Evolutionary conservation across 1,140 invertebrate genomes (phyloP), one percentile per base, ranked within the genome.

Genomic region (Pseudomyrmex dendroicus): DNA sequence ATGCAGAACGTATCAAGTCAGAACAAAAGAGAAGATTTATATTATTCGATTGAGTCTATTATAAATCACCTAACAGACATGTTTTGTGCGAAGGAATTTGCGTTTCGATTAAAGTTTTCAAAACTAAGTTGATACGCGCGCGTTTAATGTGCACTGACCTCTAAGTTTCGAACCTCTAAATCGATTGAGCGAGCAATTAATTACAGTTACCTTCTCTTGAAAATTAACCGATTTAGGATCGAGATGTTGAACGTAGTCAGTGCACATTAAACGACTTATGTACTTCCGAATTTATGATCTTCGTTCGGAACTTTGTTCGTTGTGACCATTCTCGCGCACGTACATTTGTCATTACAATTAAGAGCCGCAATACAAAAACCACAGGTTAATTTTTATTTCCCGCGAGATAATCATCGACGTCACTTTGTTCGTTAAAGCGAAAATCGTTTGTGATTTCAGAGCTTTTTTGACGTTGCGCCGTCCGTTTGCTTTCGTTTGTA

Each of bases 61-160:
- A 35, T 25, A 35, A 1, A 35, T 7, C 5, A 35, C 62, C 3
- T 56, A 13, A 7, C 4, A 17, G 56, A 72, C 15, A 0, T 44
- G 56, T 44, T 54, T 72, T 12, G 17, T 35, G 68, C 15, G 13
- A 56, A 35, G 15, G 17, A 8, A 57, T 72, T 64, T 44, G 35
- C 15, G 9, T 61, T 73, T n/a, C 25, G 72, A 35, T 73, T 61
- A 73, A 73, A 73, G 57, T 46, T 73, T 48, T 62, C 56, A 73
- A 62, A 73, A 48, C 56, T 73, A 17, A 50, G 5, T 9, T 13
- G 57, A 25, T 61, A 25, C 13, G n/a, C 9, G 44, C n/a, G n/a
- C n/a, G n/a, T n/a, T 62, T 73, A 73, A 73, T 46, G 12, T 70
- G 17, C 22, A 25, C 25, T 61, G 20, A 22, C 46, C 35, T 5